Base-by-base conservation (phyloP, 2,888 invertebrate species). In the Leucozona laternaria region DNA sequence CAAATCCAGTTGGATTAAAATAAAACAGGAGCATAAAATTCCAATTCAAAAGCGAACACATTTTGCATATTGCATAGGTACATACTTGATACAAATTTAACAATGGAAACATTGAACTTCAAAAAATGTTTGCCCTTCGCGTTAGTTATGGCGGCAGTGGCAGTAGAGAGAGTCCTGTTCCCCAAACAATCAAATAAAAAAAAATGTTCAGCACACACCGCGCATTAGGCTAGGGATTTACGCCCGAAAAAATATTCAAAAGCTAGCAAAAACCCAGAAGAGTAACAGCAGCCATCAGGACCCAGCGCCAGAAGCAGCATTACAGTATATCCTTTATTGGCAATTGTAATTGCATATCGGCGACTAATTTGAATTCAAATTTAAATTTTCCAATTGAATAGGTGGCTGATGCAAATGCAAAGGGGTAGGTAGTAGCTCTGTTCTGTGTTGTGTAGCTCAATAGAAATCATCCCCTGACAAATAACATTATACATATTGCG, bases 341-440 rank as follows among this genome's bases (percentile, higher is more conserved):
- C 84, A 78, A 73, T 81, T 72, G 75, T 79, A 85, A 88, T 88
- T 88, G 84, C 81, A 87, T 87, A 83, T 83, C 83, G 75, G 62
- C 88, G 81, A 88, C 88, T 89, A 89, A 88, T 89, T 89, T 89
- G 79, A 88, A 89, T 89, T 89, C 88, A 85, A 89, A 88, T 89
- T 87, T 88, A 86, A 88, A 88, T 83, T 88, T 88, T 87, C 83
- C 86, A 87, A 88, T 73, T 82, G 88, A 88, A 81, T 87, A 79
- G 79, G 68, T 71, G 70, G 60, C 62, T 78, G n/a, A n/a, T n/a
- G 66, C 58, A 43, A 76, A 70, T 70, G 72, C 37, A 25, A 48
- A 48, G 8, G 31, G 31, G 0, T 15, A 13, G 66, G 13, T 31
- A 20, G 79, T 17, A 34, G n/a, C 5, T 22, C 2, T 13, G 4